Evolutionary conservation across 1,140 invertebrate genomes (phyloP), one percentile per base, ranked within the genome.

Genomic region (Danaus plexippus): DNA sequence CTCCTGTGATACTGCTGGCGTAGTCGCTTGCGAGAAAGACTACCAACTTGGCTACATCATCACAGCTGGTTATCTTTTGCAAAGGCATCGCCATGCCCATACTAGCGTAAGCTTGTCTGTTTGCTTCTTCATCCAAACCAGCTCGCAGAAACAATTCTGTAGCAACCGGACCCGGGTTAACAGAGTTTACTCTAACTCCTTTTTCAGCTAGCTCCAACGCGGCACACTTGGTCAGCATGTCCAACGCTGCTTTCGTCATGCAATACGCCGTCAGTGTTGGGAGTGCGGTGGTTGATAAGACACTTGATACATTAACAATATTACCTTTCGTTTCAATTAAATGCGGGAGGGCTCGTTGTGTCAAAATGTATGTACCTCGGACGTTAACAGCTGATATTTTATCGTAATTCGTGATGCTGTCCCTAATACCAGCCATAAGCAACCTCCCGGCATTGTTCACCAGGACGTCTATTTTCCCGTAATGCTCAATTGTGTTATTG

Each of bases 281-380:
- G 59, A 92, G 89, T 1, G 93, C 87, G 78, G 92, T 77, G 0
- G 57, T 70, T 10, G 93, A 94, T 63, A 89, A 88, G 3, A 95
- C 90, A 75, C 94, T 95, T 1, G 94, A 95, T 2, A 96, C 89
- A 79, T 96, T 96, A 1, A 96, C 91, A 62, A 95, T 91, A 60
- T 91, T 92, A 12, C 93, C 94, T 81, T 93, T 92, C 0, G 90
- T 89, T 67, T 90, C 81, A 11, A 92, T 87, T 9, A 96, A 84
- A 75, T 94, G 85, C 6, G 94, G 94, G 9, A 93, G 90, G 45
- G 91, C 90, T 48, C 94, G 69, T 87, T 90, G 91, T 1, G 93
- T 94, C 47, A 96, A 73, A 40, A 93, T 86, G 75, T 92, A 94
- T 2, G 94, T 79, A 12, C 92, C 89, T 44, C 92, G 89, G 7